A percentile compares a stretch with the other conserved stretches of the same genome.
These are phyloP conservation scores for Pollenia labialis DNA, from an alignment of 2,888 invertebrate species.

Conservation along the genomic window DNA sequence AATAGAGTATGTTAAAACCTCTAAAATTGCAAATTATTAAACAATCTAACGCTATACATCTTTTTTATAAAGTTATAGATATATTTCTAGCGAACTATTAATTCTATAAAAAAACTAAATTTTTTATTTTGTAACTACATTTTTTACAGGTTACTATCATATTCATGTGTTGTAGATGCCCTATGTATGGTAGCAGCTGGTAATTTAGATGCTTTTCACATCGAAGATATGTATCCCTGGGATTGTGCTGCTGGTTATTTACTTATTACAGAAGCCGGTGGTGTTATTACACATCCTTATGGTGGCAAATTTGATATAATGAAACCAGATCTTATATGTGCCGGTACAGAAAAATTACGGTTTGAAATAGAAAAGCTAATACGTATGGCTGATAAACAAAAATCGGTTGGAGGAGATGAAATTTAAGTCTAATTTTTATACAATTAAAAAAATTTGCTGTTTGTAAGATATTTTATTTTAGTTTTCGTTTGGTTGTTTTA, in stretches of 20 bases:
- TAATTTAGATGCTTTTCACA: constrained; percentile 88
- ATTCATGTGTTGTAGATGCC: constrained; percentile 89
- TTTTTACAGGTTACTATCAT: constrained; percentile 84
- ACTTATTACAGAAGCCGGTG: constrained; percentile 91
- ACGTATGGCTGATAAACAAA: constrained; percentile 84
- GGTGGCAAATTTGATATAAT: constrained; percentile 86
- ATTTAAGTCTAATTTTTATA: not conserved
- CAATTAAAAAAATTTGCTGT: not conserved
- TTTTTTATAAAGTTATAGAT: not conserved
- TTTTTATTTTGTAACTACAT: no score
- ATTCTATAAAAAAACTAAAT: not conserved
- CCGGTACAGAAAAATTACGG: constrained; percentile 85
- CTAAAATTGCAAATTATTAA: not conserved
- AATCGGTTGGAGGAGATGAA: constrained; percentile 77
- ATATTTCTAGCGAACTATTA: not conserved
- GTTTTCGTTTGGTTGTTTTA: not conserved
- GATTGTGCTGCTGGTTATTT: constrained; percentile 91
- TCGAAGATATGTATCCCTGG: constrained; percentile 90
- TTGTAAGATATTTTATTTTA: not conserved
- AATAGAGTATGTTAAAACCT: no score
- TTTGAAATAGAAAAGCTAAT: constrained; percentile 85
- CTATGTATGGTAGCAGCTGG: constrained; percentile 90
- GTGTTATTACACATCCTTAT: constrained; percentile 87
- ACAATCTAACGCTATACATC: not conserved
- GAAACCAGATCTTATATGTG: constrained; percentile 86